Conservation (phyloP, 2,888 invertebrate species). For the Spialia ferax region DNA sequence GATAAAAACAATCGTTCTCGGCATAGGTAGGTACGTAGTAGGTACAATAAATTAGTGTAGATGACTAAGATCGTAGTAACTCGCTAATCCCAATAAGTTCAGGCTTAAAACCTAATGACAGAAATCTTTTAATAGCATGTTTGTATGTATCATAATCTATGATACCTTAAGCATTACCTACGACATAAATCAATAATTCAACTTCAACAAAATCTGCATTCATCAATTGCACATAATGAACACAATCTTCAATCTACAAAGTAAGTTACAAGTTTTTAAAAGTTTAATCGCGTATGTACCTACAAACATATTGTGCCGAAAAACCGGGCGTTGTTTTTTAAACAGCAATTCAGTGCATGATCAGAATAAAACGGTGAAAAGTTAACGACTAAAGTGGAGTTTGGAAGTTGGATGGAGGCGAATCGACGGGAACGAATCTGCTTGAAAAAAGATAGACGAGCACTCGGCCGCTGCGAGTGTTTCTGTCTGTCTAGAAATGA, state of each 20-base stretch:
- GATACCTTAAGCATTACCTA: no score
- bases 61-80: no score
- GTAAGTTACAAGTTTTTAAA: slow-evolving; percentile 13
- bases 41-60: no score
- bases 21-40: no score
- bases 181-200: no score
- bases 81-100: no score
- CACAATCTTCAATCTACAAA: neutral
- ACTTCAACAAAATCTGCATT: no score
- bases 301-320: neutral
- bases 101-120: no score
- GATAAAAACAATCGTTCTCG: no score
- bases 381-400: slow-evolving; percentile 38
- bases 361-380: slow-evolving; percentile 40
- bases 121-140: no score
- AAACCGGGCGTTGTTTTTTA: slow-evolving; percentile 19
- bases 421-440: slow-evolving; percentile 40
- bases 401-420: slow-evolving; percentile 36
- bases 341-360: slow-evolving; percentile 38
- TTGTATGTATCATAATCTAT: no score
- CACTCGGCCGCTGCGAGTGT: slow-evolving; percentile 1
- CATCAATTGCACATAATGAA: no score
- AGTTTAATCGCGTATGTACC: slow-evolving; percentile 3
- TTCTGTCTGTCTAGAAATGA: slow-evolving; percentile 8
- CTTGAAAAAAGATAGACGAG: slow-evolving; percentile 21